These are phyloP conservation scores for Piscicola geometra DNA, from an alignment of 2,888 invertebrate genomes.

Conservation along the genomic window DNA sequence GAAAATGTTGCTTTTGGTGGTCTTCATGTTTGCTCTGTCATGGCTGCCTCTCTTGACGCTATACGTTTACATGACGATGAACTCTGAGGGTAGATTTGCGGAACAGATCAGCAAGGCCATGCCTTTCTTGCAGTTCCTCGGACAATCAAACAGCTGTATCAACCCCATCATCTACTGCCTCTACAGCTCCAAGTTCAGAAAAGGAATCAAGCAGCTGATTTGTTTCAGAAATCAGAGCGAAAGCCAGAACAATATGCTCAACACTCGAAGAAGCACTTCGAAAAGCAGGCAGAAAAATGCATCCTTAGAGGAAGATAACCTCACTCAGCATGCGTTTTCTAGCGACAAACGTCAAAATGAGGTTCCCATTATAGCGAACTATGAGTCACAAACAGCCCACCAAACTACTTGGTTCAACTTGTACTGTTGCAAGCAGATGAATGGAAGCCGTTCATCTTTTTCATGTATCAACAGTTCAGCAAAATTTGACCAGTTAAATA, in stretches of 20 bases:
- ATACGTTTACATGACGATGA: slow-evolving; percentile 72
- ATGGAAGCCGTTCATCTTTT: no score
- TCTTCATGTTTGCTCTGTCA: slow-evolving; percentile 83
- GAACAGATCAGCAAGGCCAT: slow-evolving; percentile 67
- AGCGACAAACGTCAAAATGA: no score
- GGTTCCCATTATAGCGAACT: no score
- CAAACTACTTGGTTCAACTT: no score
- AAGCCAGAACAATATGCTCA: neutral
- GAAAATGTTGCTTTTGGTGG: slow-evolving; percentile 87
- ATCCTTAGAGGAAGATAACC: no score
- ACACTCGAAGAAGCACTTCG: slow-evolving; percentile 25
- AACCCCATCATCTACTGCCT: slow-evolving; percentile 90
- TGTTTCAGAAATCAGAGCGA: neutral
- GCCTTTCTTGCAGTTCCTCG: slow-evolving; percentile 74
- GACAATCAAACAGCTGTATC: slow-evolving; percentile 88
- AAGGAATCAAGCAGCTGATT: slow-evolving; percentile 64
- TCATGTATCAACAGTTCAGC: no score
- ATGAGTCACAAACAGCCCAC: no score
- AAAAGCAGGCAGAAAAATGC: slow-evolving; percentile 18
- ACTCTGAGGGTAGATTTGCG: slow-evolving; percentile 38
- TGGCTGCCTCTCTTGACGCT: slow-evolving; percentile 87
- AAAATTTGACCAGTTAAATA: no score
- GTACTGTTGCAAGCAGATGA: no score
- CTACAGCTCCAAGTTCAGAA: slow-evolving; percentile 86
- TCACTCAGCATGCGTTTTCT: no score